phyloP scores from a whole-genome alignment of 2,888 invertebrate species.

The Cotesia congregata region DNA sequence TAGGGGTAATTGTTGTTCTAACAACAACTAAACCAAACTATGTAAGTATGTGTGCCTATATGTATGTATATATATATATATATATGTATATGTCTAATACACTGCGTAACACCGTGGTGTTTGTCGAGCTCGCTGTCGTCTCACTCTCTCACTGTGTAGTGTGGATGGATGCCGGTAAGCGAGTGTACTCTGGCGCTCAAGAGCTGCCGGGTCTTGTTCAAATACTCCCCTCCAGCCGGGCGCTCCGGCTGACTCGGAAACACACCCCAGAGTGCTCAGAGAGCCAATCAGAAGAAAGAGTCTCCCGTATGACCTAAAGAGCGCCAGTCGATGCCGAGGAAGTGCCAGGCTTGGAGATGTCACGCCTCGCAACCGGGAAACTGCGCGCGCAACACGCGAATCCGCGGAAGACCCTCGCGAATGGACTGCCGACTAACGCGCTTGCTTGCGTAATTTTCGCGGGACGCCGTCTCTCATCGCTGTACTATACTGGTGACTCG shows the following conservation, averaged over 20 bases:
- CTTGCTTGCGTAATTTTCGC: constrained; percentile 51
- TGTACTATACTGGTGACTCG: constrained; percentile 17
- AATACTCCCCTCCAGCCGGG: constrained; percentile 60
- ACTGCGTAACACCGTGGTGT: constrained; percentile 48
- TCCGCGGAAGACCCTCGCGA: constrained; percentile 37
- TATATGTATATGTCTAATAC: constrained; percentile 43
- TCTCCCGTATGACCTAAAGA: constrained; percentile 33
- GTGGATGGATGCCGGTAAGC: constrained; percentile 68
- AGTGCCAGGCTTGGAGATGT: background rate
- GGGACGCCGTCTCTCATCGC: constrained; percentile 45
- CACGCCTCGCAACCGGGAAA: too few relatives aligned
- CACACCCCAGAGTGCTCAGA: constrained; percentile 44
- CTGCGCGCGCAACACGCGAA: constrained; percentile 31
- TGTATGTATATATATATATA: background rate
- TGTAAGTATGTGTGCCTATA: background rate
- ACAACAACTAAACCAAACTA: constrained; percentile 45
- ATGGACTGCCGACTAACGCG: constrained; percentile 24
- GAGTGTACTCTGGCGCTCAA: constrained; percentile 68
- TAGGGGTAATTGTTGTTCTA: constrained; percentile 57
- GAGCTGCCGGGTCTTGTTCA: constrained; percentile 68
- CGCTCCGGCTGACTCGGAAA: constrained; percentile 20
- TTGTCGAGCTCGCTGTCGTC: constrained; percentile 51
- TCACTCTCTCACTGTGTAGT: constrained; percentile 61
- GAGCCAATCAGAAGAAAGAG: constrained; percentile 38
- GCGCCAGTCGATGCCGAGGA: constrained; percentile 45